Conservation (phyloP, 1,140 invertebrate genomes). For the Leptopilina boulardi region DNA sequence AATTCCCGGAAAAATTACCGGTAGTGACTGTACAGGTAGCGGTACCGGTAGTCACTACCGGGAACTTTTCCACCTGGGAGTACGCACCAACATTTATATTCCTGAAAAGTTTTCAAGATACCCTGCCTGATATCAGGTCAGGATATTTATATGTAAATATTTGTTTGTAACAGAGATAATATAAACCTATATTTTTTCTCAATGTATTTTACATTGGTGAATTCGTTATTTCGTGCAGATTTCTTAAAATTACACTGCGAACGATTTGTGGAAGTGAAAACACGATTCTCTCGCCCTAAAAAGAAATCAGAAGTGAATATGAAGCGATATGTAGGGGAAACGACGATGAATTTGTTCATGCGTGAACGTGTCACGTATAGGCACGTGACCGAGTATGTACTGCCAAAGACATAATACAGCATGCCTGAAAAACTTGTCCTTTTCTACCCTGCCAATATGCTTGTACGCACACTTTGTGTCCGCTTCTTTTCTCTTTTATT, state of each 20-base stretch:
- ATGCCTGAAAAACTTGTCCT: slow-evolving; percentile 52
- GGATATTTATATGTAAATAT: too few species aligned
- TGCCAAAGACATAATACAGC: slow-evolving; percentile 67
- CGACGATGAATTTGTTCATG: slow-evolving; percentile 62
- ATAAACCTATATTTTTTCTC: neutral
- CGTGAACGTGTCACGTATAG: slow-evolving; percentile 76
- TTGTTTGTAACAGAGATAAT: too few species aligned
- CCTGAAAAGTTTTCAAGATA: too few species aligned
- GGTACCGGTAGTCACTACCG: too few species aligned
- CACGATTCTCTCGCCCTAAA: slow-evolving; percentile 67
- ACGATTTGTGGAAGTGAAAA: slow-evolving; percentile 66
- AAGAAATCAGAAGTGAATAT: slow-evolving; percentile 64
- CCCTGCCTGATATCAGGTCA: too few species aligned
- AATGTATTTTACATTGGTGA: neutral
- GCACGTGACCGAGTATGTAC: slow-evolving; percentile 72
- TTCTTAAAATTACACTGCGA: neutral
- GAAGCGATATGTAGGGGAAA: slow-evolving; percentile 63
- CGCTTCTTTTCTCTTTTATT: slow-evolving; percentile 15
- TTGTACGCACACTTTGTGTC: slow-evolving; percentile 24
- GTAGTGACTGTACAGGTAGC: too few species aligned
- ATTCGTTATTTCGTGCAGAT: neutral
- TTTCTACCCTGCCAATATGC: slow-evolving; percentile 56
- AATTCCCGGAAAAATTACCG: too few species aligned
- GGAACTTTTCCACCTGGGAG: too few species aligned
- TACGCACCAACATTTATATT: too few species aligned